Base-by-base conservation (phyloP, 2,113 vertebrate species). In the Laterallus jamaicensis region DNA sequence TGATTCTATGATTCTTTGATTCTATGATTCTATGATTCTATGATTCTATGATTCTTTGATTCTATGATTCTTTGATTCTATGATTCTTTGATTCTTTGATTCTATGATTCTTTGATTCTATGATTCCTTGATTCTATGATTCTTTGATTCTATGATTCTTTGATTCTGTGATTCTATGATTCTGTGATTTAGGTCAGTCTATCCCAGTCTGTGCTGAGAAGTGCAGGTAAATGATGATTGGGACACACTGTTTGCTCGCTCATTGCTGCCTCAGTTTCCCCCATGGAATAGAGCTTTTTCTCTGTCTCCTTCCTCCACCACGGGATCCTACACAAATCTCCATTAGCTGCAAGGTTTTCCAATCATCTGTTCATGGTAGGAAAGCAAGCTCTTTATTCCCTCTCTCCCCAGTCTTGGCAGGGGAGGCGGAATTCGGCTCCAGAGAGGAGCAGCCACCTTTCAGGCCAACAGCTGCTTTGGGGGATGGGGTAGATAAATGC, bases 361-460 rank as follows among this genome's bases (percentile, higher is more conserved):
- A 52, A 73, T 89, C 76, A 93, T 86, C 91, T 52, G 60, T 24
- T 82, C 63, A 91, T 15, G 29, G 74, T 22, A 87, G 91, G 80
- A 96, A 93, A 95, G 73, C 42, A 68, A n/a, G 20, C 82, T 91
- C 81, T 47, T 81, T 42, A 32, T 78, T 93, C 88, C 77, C 35
- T 60, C 64, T 86, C 68, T 84, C 70, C 37, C 71, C 1, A 0
- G 9, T 66, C 80, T 95, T 95, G 94, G 92, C 95, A 95, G 80
- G 80, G 59, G 78, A 66, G 69, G 58, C 78, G 92, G 95, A 94
- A 95, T 60, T 81, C 10, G 37, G 42, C 10, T 71, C 16, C 5
- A 1, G 67, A 79, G 82, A 93, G 80, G 86, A 84, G 92, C 94
- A 94, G 69, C 56, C 93, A 95, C 95, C 91, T 88, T 76, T 60